Percentiles rank a stretch among this genome's conserved stretches.
Evolutionary conservation across 2,113 vertebrate species (phyloP).

Genomic region (Pseudolaguvia tuberculata): DNA sequence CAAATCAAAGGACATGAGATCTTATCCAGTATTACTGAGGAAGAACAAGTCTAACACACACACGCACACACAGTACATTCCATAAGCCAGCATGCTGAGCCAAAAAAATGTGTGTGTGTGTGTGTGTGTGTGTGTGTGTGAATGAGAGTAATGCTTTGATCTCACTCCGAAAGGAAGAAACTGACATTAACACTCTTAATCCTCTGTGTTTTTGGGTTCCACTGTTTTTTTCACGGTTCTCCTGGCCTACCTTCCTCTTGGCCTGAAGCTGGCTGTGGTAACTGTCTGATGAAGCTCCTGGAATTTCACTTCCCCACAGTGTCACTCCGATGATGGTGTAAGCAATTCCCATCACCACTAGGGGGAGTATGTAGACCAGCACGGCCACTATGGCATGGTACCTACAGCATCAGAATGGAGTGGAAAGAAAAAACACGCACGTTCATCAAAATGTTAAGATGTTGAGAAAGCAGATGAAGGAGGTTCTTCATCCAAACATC

Average conservation of each 20-base stretch:
- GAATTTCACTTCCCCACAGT: constrained; percentile 83
- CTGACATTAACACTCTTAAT: too few relatives aligned
- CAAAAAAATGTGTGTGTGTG: neutral
- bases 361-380: constrained; percentile 78
- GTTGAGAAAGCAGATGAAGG: neutral
- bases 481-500: neutral
- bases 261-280: constrained; percentile 81
- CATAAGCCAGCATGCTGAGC: neutral
- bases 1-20: neutral
- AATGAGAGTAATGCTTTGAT: neutral
- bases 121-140: neutral
- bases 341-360: constrained; percentile 80
- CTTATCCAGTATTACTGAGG: neutral
- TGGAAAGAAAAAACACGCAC: too few relatives aligned
- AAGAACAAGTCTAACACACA: too few relatives aligned
- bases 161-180: neutral
- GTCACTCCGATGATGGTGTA: constrained; percentile 80
- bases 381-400: constrained; percentile 78
- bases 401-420: constrained; percentile 59
- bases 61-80: too few relatives aligned
- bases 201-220: too few relatives aligned
- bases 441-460: too few relatives aligned
- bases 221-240: too few relatives aligned
- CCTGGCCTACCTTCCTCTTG: constrained; percentile 81
- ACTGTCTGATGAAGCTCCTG: constrained; percentile 78